Conservation (phyloP, 2,113 vertebrate genomes). For the Oncorhynchus gorbuscha region DNA sequence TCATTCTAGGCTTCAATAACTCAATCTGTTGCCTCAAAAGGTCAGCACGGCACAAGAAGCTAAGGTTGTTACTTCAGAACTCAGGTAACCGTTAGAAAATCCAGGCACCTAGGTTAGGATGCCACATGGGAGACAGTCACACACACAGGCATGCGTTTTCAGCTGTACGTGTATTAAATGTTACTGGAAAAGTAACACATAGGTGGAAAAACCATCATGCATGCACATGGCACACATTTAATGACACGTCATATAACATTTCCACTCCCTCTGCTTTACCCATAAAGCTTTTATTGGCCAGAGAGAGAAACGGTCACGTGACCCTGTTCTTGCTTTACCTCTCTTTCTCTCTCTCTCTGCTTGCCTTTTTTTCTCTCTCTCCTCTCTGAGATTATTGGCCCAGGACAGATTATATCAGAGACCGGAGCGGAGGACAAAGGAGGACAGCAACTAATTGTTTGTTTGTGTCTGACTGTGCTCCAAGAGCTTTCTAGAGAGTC, state of each 20-base stretch:
- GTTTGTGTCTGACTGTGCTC: constrained; percentile 22
- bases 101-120: constrained; percentile 2
- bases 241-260: not conserved
- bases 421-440: constrained; percentile 23
- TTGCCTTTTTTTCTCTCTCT: constrained; percentile 10
- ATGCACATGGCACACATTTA: not conserved
- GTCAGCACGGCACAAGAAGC: constrained; percentile 35
- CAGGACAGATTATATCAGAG: constrained; percentile 20
- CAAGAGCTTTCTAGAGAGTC: not conserved
- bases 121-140: too few relatives aligned
- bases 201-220: not conserved
- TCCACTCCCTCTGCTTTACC: not conserved
- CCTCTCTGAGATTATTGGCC: constrained; percentile 33
- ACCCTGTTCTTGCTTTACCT: not conserved
- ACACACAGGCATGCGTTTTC: too few relatives aligned
- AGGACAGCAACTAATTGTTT: too few relatives aligned
- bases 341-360: not conserved
- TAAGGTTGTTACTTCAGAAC: constrained; percentile 25
- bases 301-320: not conserved
- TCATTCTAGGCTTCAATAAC: constrained; percentile 50
- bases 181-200: not conserved
- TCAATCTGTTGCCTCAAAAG: constrained; percentile 35
- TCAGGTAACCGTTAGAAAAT: constrained; percentile 34
- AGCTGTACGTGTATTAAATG: not conserved
- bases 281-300: constrained; percentile 3